phyloP scores from a whole-genome alignment of 1,140 invertebrate genomes.

The Pseudobourletiella spinata region DNA sequence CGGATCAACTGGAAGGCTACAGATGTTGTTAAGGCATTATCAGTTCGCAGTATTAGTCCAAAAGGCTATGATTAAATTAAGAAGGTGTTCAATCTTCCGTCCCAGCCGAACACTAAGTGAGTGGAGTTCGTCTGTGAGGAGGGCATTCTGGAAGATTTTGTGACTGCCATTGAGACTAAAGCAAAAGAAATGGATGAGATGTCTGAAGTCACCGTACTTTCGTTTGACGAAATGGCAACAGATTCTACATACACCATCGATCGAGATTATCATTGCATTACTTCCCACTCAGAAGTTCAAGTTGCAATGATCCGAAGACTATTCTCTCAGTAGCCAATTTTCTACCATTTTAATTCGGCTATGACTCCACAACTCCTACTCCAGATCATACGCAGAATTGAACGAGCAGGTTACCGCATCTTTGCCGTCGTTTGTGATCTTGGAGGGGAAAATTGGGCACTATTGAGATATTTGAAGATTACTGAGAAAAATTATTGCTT shows the following conservation, averaged over 20 bases:
- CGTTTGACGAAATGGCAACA: slow-evolving; percentile 22
- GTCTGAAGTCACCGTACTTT: neutral
- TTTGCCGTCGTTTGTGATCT: slow-evolving; percentile 24
- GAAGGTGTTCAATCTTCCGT: slow-evolving; percentile 1
- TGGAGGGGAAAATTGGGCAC: slow-evolving; percentile 11
- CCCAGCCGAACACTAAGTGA: neutral
- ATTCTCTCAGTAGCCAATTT: slow-evolving; percentile 37
- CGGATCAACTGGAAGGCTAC: neutral
- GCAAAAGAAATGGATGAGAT: neutral
- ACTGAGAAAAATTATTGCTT: slow-evolving; percentile 4
- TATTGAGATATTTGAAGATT: slow-evolving; percentile 21
- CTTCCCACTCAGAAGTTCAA: slow-evolving; percentile 14
- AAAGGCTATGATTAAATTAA: slow-evolving; percentile 13
- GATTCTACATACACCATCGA: neutral
- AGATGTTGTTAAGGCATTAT: slow-evolving; percentile 8
- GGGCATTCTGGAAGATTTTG: slow-evolving; percentile 11
- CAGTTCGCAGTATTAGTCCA: slow-evolving; percentile 1
- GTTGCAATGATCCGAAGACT: slow-evolving; percentile 29
- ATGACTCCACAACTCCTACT: slow-evolving; percentile 34
- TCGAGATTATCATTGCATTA: neutral
- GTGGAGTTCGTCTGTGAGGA: slow-evolving; percentile 1
- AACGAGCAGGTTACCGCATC: slow-evolving; percentile 22
- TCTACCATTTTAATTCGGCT: slow-evolving; percentile 36
- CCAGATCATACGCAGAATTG: slow-evolving; percentile 20
- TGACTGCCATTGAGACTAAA: neutral